phyloP scores from a whole-genome alignment of 2,797 vertebrate genomes.

The Acanthurus leucopareius region DNA sequence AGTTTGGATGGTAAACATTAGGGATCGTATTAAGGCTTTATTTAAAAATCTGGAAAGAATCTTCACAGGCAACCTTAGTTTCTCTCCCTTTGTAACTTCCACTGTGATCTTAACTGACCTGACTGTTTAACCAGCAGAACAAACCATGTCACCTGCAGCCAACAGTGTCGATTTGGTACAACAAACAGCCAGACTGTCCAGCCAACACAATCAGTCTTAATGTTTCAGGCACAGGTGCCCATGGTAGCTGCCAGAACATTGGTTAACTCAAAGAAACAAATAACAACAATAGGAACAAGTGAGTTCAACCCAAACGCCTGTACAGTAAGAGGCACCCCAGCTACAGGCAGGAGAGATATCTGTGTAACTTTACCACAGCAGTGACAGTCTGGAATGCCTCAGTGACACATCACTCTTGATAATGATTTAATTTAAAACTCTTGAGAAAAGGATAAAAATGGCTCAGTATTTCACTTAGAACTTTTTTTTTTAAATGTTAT shows the following conservation, averaged over 20 bases:
- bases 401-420: background rate
- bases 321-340: background rate
- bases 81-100: conserved; percentile 4
- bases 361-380: background rate
- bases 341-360: background rate
- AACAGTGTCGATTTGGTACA: background rate
- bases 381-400: background rate
- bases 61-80: background rate
- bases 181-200: background rate
- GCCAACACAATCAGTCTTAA: conserved; percentile 10
- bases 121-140: conserved; percentile 18
- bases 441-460: background rate
- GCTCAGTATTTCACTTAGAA: too few relatives aligned
- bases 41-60: background rate
- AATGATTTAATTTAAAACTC: background rate
- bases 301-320: background rate
- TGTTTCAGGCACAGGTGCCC: too few relatives aligned
- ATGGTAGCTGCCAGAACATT: conserved; percentile 4
- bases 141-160: conserved; percentile 11
- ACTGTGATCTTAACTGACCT: background rate
- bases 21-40: background rate
- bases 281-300: background rate
- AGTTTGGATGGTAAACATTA: background rate
- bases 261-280: conserved; percentile 23
- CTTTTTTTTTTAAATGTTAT: too few relatives aligned